Evolutionary conservation across 2,888 invertebrate genomes (phyloP).

Genomic region (Nephrotoma guestfalica): DNA sequence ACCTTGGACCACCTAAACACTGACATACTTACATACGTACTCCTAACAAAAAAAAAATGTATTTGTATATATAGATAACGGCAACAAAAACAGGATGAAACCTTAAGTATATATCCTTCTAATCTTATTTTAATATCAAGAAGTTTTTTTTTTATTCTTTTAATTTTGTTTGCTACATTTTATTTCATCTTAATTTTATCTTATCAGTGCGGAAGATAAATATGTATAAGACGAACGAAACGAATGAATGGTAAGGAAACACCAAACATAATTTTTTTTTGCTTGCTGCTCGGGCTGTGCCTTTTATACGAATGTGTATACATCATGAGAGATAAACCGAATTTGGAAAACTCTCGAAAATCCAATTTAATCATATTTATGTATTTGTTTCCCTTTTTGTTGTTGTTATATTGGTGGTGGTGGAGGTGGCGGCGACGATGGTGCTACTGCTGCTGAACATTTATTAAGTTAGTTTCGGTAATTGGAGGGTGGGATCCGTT

Average conservation of each 20-base stretch:
- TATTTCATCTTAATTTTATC: not conserved
- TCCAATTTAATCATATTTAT: not conserved
- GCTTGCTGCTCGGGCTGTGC: not conserved
- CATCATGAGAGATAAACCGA: not conserved
- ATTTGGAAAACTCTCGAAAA: not conserved
- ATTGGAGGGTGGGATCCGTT: not conserved
- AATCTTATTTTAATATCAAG: not conserved
- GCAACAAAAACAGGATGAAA: not conserved
- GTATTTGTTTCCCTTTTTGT: not conserved
- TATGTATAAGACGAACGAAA: not conserved
- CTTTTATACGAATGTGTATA: not conserved
- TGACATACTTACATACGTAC: not conserved
- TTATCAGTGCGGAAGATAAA: not conserved
- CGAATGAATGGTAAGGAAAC: not conserved
- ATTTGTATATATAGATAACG: not conserved
- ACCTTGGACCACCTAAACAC: not conserved
- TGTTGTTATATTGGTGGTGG: not conserved
- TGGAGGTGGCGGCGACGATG: not conserved
- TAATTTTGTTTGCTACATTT: not conserved
- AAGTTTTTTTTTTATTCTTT: not conserved
- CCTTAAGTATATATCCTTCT: not conserved
- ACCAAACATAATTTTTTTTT: not conserved
- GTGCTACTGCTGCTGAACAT: not conserved
- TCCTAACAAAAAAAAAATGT: not conserved
- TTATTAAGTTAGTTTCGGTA: not conserved